phyloP scores from a whole-genome alignment of 2,888 invertebrate species.

The Phengaris alcon region DNA sequence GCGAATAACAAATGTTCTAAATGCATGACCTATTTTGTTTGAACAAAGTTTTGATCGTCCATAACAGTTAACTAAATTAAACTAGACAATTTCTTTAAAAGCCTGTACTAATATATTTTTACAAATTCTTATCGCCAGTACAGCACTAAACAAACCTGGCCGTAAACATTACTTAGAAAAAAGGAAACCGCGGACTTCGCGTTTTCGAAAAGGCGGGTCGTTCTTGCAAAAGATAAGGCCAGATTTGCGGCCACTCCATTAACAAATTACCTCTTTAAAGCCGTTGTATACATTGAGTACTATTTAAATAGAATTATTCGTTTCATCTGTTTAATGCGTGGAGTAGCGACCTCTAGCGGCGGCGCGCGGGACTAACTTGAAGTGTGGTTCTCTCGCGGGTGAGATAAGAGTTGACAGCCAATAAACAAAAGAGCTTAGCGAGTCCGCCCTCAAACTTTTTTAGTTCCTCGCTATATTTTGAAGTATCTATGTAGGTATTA shows the following conservation, averaged over 20 bases:
- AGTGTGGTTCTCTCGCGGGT: constrained; percentile 29
- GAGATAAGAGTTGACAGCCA: neutral
- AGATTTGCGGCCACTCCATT: constrained; percentile 73
- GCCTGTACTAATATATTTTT: constrained; percentile 66
- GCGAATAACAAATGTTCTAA: neutral
- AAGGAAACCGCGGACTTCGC: constrained; percentile 63
- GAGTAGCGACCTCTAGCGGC: constrained; percentile 39
- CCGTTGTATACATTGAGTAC: constrained; percentile 39
- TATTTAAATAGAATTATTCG: constrained; percentile 15
- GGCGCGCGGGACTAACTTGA: constrained; percentile 32
- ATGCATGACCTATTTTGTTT: constrained; percentile 20
- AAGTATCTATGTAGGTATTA: no score
- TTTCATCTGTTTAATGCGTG: constrained; percentile 32
- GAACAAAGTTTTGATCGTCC: constrained; percentile 30
- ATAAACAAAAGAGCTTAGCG: constrained; percentile 7
- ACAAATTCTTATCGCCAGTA: constrained; percentile 70
- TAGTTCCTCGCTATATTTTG: neutral
- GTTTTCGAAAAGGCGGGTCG: constrained; percentile 72
- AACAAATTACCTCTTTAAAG: constrained; percentile 70
- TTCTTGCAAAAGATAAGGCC: constrained; percentile 67
- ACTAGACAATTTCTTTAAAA: constrained; percentile 68
- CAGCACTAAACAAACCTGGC: constrained; percentile 67
- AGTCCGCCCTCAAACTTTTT: neutral
- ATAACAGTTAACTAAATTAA: constrained; percentile 25
- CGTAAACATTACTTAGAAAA: constrained; percentile 71